A percentile compares a stretch with the other conserved stretches of the same genome.
Conservation (phyloP, 2,888 invertebrate species). For the Tethea ocularis region DNA sequence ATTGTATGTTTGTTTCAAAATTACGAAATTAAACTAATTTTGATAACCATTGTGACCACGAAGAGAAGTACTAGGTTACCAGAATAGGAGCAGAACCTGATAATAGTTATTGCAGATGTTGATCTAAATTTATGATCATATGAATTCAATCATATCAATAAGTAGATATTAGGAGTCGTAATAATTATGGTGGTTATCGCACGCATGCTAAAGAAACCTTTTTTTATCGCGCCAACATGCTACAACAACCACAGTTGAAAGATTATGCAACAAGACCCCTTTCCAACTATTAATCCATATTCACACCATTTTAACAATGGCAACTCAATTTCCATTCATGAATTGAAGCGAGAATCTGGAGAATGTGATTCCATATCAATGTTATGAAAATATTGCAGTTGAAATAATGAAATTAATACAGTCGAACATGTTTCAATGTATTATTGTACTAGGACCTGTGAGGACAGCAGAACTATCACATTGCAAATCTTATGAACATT, state of each 20-base stretch:
- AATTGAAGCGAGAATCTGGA: not conserved
- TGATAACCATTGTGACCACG: too few relatives aligned
- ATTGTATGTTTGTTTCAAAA: too few relatives aligned
- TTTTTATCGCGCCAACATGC: slow-evolving; percentile 2
- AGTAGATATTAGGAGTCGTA: not conserved
- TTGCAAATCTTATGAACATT: slow-evolving; percentile 56
- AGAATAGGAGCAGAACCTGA: not conserved
- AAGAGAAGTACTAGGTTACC: not conserved
- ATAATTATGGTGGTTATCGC: not conserved
- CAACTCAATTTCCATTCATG: not conserved
- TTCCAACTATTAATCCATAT: not conserved
- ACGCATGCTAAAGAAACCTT: not conserved
- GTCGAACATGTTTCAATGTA: not conserved
- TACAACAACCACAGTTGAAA: slow-evolving; percentile 2
- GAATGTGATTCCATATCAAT: not conserved
- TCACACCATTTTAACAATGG: not conserved
- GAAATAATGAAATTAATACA: not conserved
- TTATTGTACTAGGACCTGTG: slow-evolving; percentile 31
- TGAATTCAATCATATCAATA: not conserved
- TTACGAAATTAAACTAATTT: too few relatives aligned
- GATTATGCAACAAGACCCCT: not conserved
- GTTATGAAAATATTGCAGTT: not conserved
- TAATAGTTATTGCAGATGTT: not conserved
- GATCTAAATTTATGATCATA: not conserved
- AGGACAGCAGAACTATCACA: slow-evolving; percentile 44